Evolutionary conservation across 2,113 vertebrate genomes (phyloP).

Genomic region (Miniopterus natalensis): DNA sequence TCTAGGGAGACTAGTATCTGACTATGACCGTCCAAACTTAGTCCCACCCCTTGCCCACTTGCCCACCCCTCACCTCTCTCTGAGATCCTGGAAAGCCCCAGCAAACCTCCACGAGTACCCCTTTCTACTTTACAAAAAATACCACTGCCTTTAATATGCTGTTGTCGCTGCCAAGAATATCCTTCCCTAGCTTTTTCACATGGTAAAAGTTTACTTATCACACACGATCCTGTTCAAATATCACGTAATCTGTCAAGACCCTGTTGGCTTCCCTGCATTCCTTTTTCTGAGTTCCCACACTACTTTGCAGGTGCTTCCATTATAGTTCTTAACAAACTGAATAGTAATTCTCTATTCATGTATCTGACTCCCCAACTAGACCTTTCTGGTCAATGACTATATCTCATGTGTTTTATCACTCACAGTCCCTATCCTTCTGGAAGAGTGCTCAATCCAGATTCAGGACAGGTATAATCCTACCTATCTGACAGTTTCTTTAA

Average conservation of each 20-base stretch:
- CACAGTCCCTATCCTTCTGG: not conserved
- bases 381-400: not conserved
- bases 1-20: not conserved
- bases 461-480: not conserved
- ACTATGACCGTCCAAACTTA: not conserved
- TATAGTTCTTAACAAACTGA: not conserved
- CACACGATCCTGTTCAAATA: not conserved
- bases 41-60: not conserved
- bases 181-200: not conserved
- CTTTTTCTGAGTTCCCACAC: not conserved
- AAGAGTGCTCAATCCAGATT: not conserved
- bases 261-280: not conserved
- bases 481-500: not conserved
- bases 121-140: not conserved
- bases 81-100: not conserved
- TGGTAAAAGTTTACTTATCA: not conserved
- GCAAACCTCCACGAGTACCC: not conserved
- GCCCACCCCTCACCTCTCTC: not conserved
- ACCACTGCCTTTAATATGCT: not conserved
- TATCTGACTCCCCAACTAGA: not conserved
- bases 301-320: not conserved
- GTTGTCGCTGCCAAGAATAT: not conserved
- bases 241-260: not conserved
- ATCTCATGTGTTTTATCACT: not conserved
- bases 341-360: not conserved